These are phyloP conservation scores for Chlorodrepanis virens DNA, from an alignment of 2,113 vertebrate species.

Conservation along the genomic window DNA sequence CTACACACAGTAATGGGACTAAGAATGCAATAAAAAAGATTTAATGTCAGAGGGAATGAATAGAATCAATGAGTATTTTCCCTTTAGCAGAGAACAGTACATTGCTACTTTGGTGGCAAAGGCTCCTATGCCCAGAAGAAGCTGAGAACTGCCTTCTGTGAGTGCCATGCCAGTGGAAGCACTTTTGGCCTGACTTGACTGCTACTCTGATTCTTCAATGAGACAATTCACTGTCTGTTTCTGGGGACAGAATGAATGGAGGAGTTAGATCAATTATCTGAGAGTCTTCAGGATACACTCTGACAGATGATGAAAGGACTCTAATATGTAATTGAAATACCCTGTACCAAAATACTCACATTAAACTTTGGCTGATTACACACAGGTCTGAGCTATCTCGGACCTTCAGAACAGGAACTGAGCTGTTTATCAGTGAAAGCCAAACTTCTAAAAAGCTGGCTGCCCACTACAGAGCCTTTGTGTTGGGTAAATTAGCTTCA, in stretches of 20 bases:
- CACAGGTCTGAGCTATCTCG: constrained; percentile 62
- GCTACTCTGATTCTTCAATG: neutral
- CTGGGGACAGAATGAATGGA: neutral
- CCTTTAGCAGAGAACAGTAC: neutral
- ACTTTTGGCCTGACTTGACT: neutral
- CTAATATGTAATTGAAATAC: constrained; percentile 68
- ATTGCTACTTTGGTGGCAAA: neutral
- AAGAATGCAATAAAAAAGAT: constrained; percentile 24
- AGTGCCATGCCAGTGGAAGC: neutral
- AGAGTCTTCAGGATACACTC: constrained; percentile 49
- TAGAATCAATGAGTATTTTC: neutral
- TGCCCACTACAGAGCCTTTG: constrained; percentile 68
- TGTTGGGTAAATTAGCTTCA: constrained; percentile 73
- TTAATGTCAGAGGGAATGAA: neutral
- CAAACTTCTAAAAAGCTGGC: constrained; percentile 45
- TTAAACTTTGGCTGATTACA: constrained; percentile 74
- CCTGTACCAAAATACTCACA: constrained; percentile 70
- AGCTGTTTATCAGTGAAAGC: constrained; percentile 64
- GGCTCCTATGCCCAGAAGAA: neutral
- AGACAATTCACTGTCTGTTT: constrained; percentile 53
- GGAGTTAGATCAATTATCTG: constrained; percentile 13
- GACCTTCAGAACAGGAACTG: constrained; percentile 46
- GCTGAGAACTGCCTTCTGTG: neutral
- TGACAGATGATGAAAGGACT: constrained; percentile 72
- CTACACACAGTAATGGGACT: neutral